phyloP scores from a whole-genome alignment of 1,140 invertebrate genomes.

The Antheraea pernyi region DNA sequence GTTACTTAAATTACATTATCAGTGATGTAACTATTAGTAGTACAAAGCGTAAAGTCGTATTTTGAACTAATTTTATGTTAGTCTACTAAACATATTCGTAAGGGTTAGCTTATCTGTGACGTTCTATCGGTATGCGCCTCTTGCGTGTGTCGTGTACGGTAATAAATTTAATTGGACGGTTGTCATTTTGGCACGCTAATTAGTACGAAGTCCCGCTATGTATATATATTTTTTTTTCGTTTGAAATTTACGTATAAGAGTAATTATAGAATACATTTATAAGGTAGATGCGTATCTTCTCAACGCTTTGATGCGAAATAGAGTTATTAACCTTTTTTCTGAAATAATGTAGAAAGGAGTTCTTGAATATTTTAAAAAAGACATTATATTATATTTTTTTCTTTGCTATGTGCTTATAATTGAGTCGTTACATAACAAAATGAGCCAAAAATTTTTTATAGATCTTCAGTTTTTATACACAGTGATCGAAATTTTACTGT shows the following conservation, averaged over 20 bases:
- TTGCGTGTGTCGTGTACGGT: neutral
- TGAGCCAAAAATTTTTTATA: no score
- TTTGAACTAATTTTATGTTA: neutral
- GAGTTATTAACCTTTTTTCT: neutral
- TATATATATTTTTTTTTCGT: neutral
- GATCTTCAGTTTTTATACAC: no score
- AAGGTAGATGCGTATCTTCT: neutral
- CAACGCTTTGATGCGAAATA: neutral
- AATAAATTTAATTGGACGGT: slow-evolving; percentile 24
- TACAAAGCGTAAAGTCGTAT: neutral
- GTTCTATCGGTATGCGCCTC: neutral
- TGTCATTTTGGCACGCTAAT: slow-evolving; percentile 29
- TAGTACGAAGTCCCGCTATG: slow-evolving; percentile 17
- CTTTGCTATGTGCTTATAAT: neutral
- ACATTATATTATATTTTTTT: neutral
- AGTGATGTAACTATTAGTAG: no score
- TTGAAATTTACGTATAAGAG: neutral
- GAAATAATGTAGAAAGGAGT: neutral
- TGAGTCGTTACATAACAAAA: neutral
- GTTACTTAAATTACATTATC: no score
- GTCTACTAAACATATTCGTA: neutral
- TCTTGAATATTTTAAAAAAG: neutral
- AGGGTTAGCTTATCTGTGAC: neutral
- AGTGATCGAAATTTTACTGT: no score
- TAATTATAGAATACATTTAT: neutral